Percentiles rank a stretch among this genome's conserved stretches.
These are phyloP conservation scores for Galeopsomyia nigrocyanea DNA, from an alignment of 2,888 invertebrate species.

Conservation along the genomic window DNA sequence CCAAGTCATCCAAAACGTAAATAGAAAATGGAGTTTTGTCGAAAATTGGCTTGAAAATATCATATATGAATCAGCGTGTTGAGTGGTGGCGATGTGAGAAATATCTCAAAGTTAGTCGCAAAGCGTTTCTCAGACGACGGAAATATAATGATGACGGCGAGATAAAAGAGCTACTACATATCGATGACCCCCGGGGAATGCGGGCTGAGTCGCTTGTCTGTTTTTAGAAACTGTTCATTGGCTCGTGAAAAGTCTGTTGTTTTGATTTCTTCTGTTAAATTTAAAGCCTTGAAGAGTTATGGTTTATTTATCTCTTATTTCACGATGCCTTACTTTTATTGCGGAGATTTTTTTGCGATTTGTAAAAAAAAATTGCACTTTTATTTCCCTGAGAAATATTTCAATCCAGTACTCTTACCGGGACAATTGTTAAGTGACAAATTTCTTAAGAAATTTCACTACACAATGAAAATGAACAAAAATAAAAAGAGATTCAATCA, in stretches of 20 bases:
- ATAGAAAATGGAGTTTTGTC: slow-evolving; percentile 1
- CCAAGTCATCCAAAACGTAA: neutral
- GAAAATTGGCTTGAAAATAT: slow-evolving; percentile 24
- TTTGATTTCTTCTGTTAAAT: too few relatives aligned
- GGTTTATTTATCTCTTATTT: too few relatives aligned
- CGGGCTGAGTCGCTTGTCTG: slow-evolving; percentile 20
- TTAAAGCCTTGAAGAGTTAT: too few relatives aligned
- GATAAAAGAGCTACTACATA: neutral
- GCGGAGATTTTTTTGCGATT: neutral
- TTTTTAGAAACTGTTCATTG: slow-evolving; percentile 21
- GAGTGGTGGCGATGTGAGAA: neutral
- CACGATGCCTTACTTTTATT: neutral
- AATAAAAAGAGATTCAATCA: too few relatives aligned
- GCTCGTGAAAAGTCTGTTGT: neutral
- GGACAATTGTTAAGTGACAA: too few relatives aligned
- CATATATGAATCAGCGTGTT: slow-evolving; percentile 12
- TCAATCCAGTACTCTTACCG: neutral
- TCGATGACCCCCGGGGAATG: slow-evolving; percentile 23
- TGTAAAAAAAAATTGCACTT: neutral
- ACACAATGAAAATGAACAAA: too few relatives aligned
- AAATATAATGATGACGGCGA: slow-evolving; percentile 33
- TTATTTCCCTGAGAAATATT: neutral
- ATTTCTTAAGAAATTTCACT: too few relatives aligned
- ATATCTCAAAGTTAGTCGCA: neutral
- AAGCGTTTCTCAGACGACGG: slow-evolving; percentile 8